Percentiles rank a stretch among this genome's conserved stretches.
Evolutionary conservation across 53 echinoderm and acorn worm genomes (phyloP).

Genomic region (Luidia sarsii): DNA sequence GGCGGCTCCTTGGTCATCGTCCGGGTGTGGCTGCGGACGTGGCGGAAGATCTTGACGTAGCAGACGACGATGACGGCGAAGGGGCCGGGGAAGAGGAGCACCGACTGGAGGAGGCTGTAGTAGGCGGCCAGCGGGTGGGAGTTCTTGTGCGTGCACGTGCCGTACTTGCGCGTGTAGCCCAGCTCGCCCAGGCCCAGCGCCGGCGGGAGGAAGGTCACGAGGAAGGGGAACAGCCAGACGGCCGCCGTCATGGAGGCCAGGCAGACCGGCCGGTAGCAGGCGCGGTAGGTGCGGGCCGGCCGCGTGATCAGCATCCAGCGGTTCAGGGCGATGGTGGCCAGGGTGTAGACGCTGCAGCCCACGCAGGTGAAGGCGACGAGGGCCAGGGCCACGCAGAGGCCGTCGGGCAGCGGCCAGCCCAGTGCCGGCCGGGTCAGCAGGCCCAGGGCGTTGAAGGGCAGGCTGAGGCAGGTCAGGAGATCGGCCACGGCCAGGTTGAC

Average conservation of each 20-base stretch:
- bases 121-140: slow-evolving; percentile 60
- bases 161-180: slow-evolving; percentile 82
- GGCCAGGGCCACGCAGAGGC: slow-evolving; percentile 67
- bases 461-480: slow-evolving; percentile 57
- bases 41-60: slow-evolving; percentile 73
- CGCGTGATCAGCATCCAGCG: slow-evolving; percentile 85
- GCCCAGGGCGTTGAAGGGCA: slow-evolving; percentile 71
- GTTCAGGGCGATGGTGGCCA: slow-evolving; percentile 82
- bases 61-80: slow-evolving; percentile 72
- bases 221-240: slow-evolving; percentile 74
- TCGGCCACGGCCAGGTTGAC: slow-evolving; percentile 84
- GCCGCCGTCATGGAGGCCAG: slow-evolving; percentile 61
- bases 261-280: slow-evolving; percentile 57
- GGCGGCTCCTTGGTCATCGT: slow-evolving; percentile 59
- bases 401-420: slow-evolving; percentile 74
- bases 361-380: slow-evolving; percentile 69
- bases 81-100: slow-evolving; percentile 73
- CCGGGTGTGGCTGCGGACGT: slow-evolving; percentile 68
- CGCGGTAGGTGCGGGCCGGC: slow-evolving; percentile 33
- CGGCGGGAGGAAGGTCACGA: slow-evolving; percentile 71
- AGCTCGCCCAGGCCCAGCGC: slow-evolving; percentile 72
- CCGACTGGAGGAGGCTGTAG: slow-evolving; percentile 77
- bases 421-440: slow-evolving; percentile 54
- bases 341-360: slow-evolving; percentile 82
- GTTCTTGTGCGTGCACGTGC: slow-evolving; percentile 82